Evolutionary conservation across 2,888 invertebrate genomes (phyloP).

Genomic region (Ethmia dodecea): DNA sequence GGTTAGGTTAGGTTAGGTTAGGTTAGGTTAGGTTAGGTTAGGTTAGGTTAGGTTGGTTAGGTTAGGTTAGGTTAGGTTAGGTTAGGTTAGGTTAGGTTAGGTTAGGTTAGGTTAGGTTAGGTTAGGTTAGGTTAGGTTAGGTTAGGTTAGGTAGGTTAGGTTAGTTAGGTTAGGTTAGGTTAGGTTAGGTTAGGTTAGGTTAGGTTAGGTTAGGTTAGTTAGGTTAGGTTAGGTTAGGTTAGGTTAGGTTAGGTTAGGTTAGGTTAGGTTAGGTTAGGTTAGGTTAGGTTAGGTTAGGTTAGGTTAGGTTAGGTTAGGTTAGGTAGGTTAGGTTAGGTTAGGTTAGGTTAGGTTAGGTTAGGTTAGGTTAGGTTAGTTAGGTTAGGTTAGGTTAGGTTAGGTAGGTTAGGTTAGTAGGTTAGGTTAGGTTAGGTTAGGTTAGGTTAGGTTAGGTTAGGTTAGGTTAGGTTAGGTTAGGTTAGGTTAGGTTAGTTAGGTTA

Average conservation of each 20-base stretch:
- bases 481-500: constrained; percentile 20
- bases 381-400: constrained; percentile 18
- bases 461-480: constrained; percentile 19
- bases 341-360: constrained; percentile 24
- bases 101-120: constrained; percentile 9
- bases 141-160: too few species aligned
- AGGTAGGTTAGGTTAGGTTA: too few species aligned
- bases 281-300: constrained; percentile 23
- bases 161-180: constrained; percentile 20
- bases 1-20: constrained; percentile 16
- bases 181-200: constrained; percentile 19
- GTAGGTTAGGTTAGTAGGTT: too few species aligned
- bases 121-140: constrained; percentile 12
- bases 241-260: constrained; percentile 25
- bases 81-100: constrained; percentile 11
- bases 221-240: constrained; percentile 21
- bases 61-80: constrained; percentile 14
- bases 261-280: constrained; percentile 25
- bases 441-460: constrained; percentile 20
- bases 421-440: constrained; percentile 16
- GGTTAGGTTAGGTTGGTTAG: too few species aligned
- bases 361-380: constrained; percentile 22
- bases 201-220: constrained; percentile 18
- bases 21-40: constrained; percentile 16
- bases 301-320: constrained; percentile 16